phyloP scores from a whole-genome alignment of 2,113 vertebrate genomes.

The Ptilorrhoa leucosticta region DNA sequence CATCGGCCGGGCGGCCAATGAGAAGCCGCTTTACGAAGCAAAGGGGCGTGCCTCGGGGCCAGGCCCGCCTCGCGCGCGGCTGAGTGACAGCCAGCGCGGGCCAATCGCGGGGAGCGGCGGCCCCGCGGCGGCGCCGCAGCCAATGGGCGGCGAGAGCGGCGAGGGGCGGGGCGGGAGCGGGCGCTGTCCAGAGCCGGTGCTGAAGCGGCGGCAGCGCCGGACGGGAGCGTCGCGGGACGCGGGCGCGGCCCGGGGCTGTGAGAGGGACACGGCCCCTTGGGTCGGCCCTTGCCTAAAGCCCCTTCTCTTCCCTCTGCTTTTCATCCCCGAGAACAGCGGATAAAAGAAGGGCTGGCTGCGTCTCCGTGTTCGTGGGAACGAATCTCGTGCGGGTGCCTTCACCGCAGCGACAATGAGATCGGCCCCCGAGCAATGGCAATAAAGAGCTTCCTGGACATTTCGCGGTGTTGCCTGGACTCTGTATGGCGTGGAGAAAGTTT shows the following conservation, averaged over 20 bases:
- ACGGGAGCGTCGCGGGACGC: neutral
- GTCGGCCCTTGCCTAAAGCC: no score
- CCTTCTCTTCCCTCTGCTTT: neutral
- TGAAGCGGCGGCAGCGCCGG: neutral
- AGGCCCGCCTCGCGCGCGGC: neutral
- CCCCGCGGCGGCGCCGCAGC: neutral
- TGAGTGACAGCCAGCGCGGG: neutral
- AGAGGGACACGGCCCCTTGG: fast-evolving
- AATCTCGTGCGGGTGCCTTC: neutral
- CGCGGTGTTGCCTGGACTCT: neutral
- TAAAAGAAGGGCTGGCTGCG: no score
- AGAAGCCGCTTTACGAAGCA: neutral
- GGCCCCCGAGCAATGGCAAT: neutral
- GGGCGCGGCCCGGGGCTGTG: neutral
- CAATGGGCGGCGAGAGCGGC: neutral
- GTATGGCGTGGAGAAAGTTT: neutral
- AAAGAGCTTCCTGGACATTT: neutral
- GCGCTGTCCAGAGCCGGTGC: conserved; percentile 38
- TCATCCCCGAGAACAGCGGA: neutral
- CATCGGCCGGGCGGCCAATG: neutral
- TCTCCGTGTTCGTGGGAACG: neutral
- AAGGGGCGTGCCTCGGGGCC: neutral
- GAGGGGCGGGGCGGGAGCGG: neutral
- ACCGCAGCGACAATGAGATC: neutral
- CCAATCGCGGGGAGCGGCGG: neutral